Evolutionary conservation across 2,888 invertebrate genomes (phyloP).

Genomic region (Scaptomyza polygonia): DNA sequence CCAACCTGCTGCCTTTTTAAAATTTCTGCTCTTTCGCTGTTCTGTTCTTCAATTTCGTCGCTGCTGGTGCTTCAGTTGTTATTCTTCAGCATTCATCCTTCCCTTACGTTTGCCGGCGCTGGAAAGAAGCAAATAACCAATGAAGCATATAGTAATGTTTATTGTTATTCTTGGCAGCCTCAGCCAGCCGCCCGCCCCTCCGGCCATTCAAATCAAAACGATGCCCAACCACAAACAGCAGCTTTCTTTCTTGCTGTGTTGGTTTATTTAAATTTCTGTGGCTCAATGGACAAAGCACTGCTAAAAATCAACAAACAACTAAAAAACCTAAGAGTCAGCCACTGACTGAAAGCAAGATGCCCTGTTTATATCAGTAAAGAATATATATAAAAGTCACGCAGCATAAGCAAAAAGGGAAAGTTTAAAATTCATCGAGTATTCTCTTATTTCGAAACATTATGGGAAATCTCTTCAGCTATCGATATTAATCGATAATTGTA

Average conservation of each 20-base stretch:
- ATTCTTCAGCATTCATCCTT: conserved; percentile 36
- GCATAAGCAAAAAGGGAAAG: neutral
- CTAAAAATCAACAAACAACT: conserved; percentile 6
- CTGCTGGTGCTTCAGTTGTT: conserved; percentile 44
- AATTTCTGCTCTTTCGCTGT: conserved; percentile 43
- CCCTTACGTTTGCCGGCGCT: neutral
- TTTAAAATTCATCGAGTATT: too few species aligned
- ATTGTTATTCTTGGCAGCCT: conserved; percentile 68
- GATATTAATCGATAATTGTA: neutral
- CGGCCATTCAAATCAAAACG: conserved; percentile 76
- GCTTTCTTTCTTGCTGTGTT: conserved; percentile 25
- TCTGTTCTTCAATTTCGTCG: conserved; percentile 30
- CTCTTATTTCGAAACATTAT: too few species aligned
- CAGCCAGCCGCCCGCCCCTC: conserved; percentile 34
- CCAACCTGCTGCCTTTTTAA: conserved; percentile 33
- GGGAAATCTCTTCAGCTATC: too few species aligned
- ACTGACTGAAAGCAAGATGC: neutral
- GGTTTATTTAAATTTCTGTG: conserved; percentile 50
- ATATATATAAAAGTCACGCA: neutral
- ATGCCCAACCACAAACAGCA: conserved; percentile 21
- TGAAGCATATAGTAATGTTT: conserved; percentile 79
- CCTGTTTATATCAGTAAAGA: neutral
- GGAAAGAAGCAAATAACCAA: conserved; percentile 70
- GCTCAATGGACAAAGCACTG: conserved; percentile 27
- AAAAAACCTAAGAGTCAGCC: neutral